Evolutionary conservation across 2,797 vertebrate genomes (phyloP).

Genomic region (Channallabes apus): DNA sequence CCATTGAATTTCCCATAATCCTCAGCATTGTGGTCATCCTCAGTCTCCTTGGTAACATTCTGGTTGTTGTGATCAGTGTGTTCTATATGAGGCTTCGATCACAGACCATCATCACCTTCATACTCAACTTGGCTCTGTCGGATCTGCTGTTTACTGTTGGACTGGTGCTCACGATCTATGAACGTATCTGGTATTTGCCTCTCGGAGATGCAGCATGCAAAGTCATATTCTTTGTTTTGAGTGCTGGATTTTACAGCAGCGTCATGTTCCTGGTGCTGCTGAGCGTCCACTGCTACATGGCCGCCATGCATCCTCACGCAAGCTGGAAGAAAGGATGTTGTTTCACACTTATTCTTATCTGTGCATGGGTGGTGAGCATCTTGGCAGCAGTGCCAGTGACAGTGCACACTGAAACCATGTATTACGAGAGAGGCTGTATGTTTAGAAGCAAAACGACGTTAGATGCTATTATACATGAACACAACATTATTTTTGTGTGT

Average conservation of each 20-base stretch:
- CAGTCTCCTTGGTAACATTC: constrained; percentile 83
- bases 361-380: constrained; percentile 77
- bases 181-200: constrained; percentile 75
- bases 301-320: constrained; percentile 53
- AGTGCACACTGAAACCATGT: constrained; percentile 54
- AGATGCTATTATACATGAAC: constrained; percentile 64
- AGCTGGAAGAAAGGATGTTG: constrained; percentile 60
- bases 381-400: constrained; percentile 75
- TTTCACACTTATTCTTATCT: constrained; percentile 56
- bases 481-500: constrained; percentile 79
- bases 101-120: constrained; percentile 85
- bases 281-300: constrained; percentile 83
- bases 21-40: constrained; percentile 77
- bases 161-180: constrained; percentile 79
- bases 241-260: constrained; percentile 84
- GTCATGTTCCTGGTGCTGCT: constrained; percentile 84
- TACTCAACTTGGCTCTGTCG: constrained; percentile 86
- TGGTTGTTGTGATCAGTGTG: constrained; percentile 81
- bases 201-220: constrained; percentile 64
- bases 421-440: constrained; percentile 63
- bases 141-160: constrained; percentile 59
- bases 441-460: constrained; percentile 61
- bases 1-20: constrained; percentile 66
- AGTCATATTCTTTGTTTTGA: constrained; percentile 72
- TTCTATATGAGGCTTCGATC: constrained; percentile 81